Evolutionary conservation across 2,797 vertebrate species (phyloP).

Genomic region (Benthosema pterotum): DNA sequence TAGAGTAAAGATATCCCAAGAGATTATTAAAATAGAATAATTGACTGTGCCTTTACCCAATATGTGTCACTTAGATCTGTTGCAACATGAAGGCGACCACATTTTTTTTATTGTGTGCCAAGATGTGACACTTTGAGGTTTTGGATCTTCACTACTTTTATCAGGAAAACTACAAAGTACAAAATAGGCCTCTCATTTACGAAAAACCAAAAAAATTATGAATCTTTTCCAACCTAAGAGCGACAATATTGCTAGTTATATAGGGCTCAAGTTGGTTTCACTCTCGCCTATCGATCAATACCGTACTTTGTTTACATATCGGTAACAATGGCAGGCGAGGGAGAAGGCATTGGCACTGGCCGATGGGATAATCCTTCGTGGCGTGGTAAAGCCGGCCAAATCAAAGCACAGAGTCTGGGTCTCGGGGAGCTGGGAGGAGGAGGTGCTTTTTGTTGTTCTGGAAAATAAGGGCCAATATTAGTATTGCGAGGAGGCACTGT

Average conservation of each 20-base stretch:
- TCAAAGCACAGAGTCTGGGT: constrained; percentile 41
- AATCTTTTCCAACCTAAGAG: no score
- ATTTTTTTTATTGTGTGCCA: no score
- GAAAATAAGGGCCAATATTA: constrained; percentile 79
- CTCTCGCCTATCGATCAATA: constrained; percentile 18
- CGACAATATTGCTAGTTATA: constrained; percentile 32
- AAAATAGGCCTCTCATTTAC: no score
- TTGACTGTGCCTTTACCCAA: no score
- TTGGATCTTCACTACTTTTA: no score
- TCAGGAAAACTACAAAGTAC: no score
- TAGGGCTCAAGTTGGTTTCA: constrained; percentile 26
- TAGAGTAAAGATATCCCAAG: no score
- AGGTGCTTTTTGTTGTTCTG: constrained; percentile 53
- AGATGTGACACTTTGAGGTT: no score
- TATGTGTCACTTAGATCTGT: no score
- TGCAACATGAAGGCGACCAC: no score
- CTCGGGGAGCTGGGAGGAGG: constrained; percentile 22
- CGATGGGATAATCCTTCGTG: constrained; percentile 44
- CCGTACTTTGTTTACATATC: constrained; percentile 21
- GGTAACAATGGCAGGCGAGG: constrained; percentile 24
- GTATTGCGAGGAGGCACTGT: constrained; percentile 75
- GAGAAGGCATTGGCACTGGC: constrained; percentile 9
- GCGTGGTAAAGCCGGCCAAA: constrained; percentile 56
- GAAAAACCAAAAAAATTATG: no score
- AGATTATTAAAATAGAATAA: no score